Base-by-base conservation (phyloP, 2,113 vertebrate genomes). In the Clarias magur region DNA sequence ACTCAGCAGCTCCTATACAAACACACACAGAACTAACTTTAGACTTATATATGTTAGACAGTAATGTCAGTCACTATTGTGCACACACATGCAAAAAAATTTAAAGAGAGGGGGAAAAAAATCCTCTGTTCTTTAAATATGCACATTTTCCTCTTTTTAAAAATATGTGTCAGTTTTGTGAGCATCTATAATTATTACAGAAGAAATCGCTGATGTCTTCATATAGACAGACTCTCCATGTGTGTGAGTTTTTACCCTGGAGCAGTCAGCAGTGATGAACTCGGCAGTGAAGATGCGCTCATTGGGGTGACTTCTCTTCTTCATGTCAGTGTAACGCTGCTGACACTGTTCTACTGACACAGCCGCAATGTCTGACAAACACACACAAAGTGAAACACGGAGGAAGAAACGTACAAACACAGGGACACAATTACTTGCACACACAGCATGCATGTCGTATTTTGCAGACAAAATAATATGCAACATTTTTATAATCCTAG, bases 331-430 rank as follows among this genome's bases (percentile, higher is more conserved):
- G 0, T 99, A 99, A 0, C 98, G 96, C 89, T 96, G 96, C 87
- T 95, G 95, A 94, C 98, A 99, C 86, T 99, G 98, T 0, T 98
- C 96, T 90, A 99, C 95, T 0, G 98, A 99, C 89, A 99, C 94
- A 0, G 90, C 96, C 0, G 98, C 98, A 2, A 99, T 99, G 93
- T 99, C 98, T 99, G 83, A 0, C 88, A 85, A 25, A 56, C 9
- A 73, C 80, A 57, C 42, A 87, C 76, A 53, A 34, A 82, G 42
- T 79, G 34, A 38, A 38, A 67, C 54, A 57, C 10, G 56, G 80
- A 56, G 78, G 34, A 38, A 56, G 81, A 0, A 88, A 85, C 25
- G 42, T 8, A 68, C 79, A 0, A 89, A 86, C n/a, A 54, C 10
- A 72, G 80, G 42, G 34, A 87, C 80, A 60, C 53, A 84, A 38